These are phyloP conservation scores for Denticeps clupeoides DNA, from an alignment of 2,797 vertebrate genomes.

Conservation along the genomic window DNA sequence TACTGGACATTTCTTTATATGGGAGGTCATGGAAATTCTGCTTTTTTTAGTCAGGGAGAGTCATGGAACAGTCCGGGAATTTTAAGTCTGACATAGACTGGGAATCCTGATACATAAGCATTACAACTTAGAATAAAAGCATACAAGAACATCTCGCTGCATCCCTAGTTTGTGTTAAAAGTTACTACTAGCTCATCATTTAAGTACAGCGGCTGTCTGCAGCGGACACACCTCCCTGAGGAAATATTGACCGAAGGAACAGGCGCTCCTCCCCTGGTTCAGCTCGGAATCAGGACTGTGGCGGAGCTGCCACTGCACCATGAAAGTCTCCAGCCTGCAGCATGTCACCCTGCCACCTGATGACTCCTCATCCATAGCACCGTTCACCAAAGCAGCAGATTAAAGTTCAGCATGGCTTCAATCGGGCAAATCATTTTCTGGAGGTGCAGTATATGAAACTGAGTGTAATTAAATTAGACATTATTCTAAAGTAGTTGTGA, in stretches of 20 bases:
- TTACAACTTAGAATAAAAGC: neutral
- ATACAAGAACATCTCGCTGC: no score
- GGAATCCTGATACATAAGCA: neutral
- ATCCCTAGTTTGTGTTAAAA: neutral
- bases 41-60: no score
- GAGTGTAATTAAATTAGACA: neutral
- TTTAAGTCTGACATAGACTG: no score
- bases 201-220: constrained; percentile 3
- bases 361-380: neutral
- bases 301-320: neutral
- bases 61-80: no score
- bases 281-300: neutral
- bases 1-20: no score
- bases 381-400: neutral
- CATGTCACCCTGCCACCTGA: neutral
- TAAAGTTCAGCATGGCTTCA: constrained; percentile 40
- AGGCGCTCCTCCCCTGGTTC: constrained; percentile 7
- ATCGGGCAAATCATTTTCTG: constrained; percentile 52
- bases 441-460: constrained; percentile 30
- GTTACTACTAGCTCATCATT: neutral
- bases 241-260: constrained; percentile 57
- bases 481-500: neutral
- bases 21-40: no score
- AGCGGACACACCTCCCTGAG: constrained; percentile 35
- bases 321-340: neutral